Base-by-base conservation (phyloP, 2,113 vertebrate species). In the Lepisosteus oculatus region DNA sequence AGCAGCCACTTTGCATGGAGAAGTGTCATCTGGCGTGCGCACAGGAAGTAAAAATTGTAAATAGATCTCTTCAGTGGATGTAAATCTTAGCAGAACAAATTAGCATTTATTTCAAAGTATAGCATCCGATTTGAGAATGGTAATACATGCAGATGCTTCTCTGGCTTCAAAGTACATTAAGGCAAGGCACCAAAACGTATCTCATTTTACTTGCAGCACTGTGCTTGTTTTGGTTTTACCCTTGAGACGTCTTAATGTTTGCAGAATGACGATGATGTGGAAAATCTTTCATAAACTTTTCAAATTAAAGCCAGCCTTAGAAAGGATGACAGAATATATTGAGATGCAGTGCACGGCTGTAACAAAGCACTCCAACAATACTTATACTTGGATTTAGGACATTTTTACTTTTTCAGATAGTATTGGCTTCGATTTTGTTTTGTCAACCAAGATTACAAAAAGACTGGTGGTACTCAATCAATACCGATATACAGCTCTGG, bases 111-210 rank as follows among this genome's bases (percentile, higher is more conserved):
- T 47, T 61, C 43, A 73, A 61, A 45, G 44, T 56, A 51, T 55
- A n/a, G 3, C 47, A 61, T 43, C 59, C 11, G 6, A n/a, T 59
- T 47, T 17, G 3, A 45, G 15, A 61, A 57, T 45, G 43, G 72
- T 68, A 62, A 68, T 62, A 29, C 67, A 67, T 17, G 43, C 45
- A 15, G 56, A 8, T 13, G 43, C 65, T 7, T 13, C 65, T 73
- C 44, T 61, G 54, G 5, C 6, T 17, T 9, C 9, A 73, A 63
- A 61, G 65, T 44, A 15, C 15, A 68, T 51, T 43, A 67, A 68
- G 57, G 56, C 11, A 6, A 9, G 43, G 42, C 17, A 43, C 69
- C 61, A 51, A 70, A 15, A 1, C 13, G 9, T 59, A 15, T 29
- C 47, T 15, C 42, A 43, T 61, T 11, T 29, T 61, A 42, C 54